phyloP scores from a whole-genome alignment of 92 coral and sea anemone species.

The Pocillopora grandis region DNA sequence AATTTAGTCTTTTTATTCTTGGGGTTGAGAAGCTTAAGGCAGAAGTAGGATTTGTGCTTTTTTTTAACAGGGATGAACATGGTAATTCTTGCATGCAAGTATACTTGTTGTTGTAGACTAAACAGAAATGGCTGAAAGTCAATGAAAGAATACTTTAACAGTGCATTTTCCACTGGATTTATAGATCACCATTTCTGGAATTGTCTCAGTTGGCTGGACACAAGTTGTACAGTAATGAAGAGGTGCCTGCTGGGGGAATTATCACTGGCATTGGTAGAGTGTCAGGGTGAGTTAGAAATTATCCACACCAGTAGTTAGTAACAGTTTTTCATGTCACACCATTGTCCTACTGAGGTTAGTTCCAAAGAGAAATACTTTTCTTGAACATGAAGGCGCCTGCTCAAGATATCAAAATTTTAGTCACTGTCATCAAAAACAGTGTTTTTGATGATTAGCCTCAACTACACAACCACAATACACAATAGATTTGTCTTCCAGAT shows the following conservation, averaged over 20 bases:
- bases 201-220: slow-evolving; percentile 94
- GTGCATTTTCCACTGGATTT: not conserved
- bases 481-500: too few relatives aligned
- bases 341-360: not conserved
- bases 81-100: too few relatives aligned
- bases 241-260: slow-evolving; percentile 94
- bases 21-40: too few relatives aligned
- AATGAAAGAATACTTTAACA: not conserved
- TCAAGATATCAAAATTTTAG: too few relatives aligned
- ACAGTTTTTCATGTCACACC: slow-evolving; percentile 8
- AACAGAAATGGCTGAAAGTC: not conserved
- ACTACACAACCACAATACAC: too few relatives aligned
- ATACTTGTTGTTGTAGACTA: not conserved
- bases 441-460: too few relatives aligned
- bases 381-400: too few relatives aligned
- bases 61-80: too few relatives aligned
- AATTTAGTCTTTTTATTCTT: too few relatives aligned
- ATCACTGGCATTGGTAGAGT: slow-evolving; percentile 96
- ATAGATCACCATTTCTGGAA: slow-evolving; percentile 92
- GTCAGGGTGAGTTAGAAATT: slow-evolving; percentile 70
- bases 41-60: too few relatives aligned
- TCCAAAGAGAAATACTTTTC: too few relatives aligned
- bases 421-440: too few relatives aligned
- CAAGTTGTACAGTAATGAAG: slow-evolving; percentile 86
- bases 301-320: not conserved